Base-by-base conservation (phyloP, 1,140 invertebrate species). In the Diorhabda elongata region DNA sequence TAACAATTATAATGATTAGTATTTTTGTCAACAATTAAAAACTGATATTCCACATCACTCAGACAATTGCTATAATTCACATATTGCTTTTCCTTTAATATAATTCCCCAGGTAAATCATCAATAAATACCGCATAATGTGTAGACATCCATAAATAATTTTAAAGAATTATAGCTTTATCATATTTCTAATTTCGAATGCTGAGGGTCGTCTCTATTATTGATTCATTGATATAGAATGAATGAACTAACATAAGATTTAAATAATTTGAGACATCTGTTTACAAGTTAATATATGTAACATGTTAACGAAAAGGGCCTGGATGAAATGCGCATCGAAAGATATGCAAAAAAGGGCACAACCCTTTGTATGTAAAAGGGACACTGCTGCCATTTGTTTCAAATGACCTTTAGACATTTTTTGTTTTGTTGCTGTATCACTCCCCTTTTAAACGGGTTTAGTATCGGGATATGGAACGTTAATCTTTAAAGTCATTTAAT, bases 261-360 rank as follows among this genome's bases (percentile, higher is more conserved):
- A 69, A 70, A 76, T 74, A 74, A 76, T 76, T 76, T 70, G 64
- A 71, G 73, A 76, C 75, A 76, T 76, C 75, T 76, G 75, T 76
- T 76, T 74, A 76, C 75, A 76, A 76, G 73, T 74, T 76, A 76
- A 74, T 76, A 76, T 71, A 73, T 69, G 69, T 71, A 64, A 67
- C 61, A 71, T 68, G n/a, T 61, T 61, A 69, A 57, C 42, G 68
- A 68, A 69, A 56, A 61, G 64, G 52, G 42, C 58, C 66, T 60
- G 62, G 45, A 57, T 70, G 65, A 76, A 76, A 74, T 72, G 75
- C 75, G 70, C 73, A 74, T 71, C 75, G 75, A 76, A 76, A 73
- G 64, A 68, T 74, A 74, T 74, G 73, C 69, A 74, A 74, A 74
- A 72, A 58, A 56, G 26, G 42, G 47, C 47, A n/a, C 57, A 70